phyloP scores from a whole-genome alignment of 1,140 invertebrate genomes.

The Bombus terrestris region DNA sequence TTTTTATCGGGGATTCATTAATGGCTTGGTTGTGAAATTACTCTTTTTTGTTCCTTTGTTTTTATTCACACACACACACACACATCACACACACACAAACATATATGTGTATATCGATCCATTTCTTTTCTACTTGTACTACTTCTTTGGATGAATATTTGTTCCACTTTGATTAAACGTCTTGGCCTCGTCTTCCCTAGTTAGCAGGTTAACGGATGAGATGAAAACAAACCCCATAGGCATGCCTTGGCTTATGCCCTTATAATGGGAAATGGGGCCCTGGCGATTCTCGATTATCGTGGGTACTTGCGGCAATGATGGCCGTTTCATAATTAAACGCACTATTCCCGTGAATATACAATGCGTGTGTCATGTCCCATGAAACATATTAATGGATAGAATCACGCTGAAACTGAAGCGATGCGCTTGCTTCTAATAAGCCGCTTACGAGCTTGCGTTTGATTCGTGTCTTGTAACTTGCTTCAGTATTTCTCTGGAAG shows the following conservation, averaged over 20 bases:
- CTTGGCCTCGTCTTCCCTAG: background rate
- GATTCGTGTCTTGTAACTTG: background rate
- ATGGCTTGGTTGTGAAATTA: too few relatives aligned
- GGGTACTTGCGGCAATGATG: conserved; percentile 43
- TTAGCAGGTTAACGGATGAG: background rate
- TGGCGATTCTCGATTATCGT: conserved; percentile 52
- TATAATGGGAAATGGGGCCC: conserved; percentile 65
- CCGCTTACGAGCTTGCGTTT: conserved; percentile 23
- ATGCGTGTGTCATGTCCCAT: background rate
- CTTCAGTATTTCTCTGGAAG: background rate
- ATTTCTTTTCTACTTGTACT: too few relatives aligned
- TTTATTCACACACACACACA: too few relatives aligned
- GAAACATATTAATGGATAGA: conserved; percentile 31
- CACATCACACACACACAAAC: too few relatives aligned
- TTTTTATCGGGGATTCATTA: too few relatives aligned
- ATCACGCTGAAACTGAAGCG: background rate
- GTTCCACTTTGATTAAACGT: too few relatives aligned
- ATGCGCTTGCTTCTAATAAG: conserved; percentile 41
- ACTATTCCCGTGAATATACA: background rate
- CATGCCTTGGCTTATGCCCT: conserved; percentile 46
- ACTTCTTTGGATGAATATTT: too few relatives aligned
- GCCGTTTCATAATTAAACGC: conserved; percentile 53
- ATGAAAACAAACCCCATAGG: conserved; percentile 62
- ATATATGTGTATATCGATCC: too few relatives aligned
- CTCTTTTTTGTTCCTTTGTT: too few relatives aligned